Evolutionary conservation across 2,888 invertebrate species (phyloP).

Genomic region (Atethmia centrago): DNA sequence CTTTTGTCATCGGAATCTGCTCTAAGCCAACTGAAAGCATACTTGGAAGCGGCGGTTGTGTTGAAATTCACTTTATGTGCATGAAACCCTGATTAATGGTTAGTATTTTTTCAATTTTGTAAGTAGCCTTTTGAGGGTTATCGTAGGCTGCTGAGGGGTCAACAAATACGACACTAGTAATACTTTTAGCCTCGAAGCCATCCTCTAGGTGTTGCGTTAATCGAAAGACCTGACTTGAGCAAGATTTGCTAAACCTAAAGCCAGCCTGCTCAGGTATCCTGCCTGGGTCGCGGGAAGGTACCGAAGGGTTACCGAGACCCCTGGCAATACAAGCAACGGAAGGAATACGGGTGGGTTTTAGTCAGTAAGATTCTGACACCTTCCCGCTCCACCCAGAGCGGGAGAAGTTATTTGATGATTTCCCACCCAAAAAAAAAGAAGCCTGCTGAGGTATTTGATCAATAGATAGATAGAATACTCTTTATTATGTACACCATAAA

Average conservation of each 20-base stretch:
- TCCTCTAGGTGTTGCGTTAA: neutral
- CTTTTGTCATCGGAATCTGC: neutral
- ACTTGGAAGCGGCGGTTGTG: neutral
- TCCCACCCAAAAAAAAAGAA: too few relatives aligned
- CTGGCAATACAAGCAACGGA: too few relatives aligned
- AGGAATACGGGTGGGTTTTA: too few relatives aligned
- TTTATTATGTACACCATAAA: too few relatives aligned
- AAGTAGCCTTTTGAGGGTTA: neutral
- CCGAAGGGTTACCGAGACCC: too few relatives aligned
- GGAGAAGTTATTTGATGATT: too few relatives aligned
- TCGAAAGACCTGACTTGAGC: neutral
- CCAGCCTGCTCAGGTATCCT: neutral
- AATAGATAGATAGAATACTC: too few relatives aligned
- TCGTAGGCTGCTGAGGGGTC: neutral
- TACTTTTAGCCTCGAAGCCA: neutral
- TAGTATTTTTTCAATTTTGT: neutral
- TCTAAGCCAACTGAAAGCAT: neutral
- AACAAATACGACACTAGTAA: neutral
- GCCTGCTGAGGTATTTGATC: too few relatives aligned
- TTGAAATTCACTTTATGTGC: neutral
- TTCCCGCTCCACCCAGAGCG: too few relatives aligned
- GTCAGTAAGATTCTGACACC: too few relatives aligned
- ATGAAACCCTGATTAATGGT: too few relatives aligned
- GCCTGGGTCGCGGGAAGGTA: too few relatives aligned
- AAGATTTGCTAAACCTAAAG: neutral